These are phyloP conservation scores for Lepisosteus oculatus DNA, from an alignment of 2,113 vertebrate species.

Conservation along the genomic window DNA sequence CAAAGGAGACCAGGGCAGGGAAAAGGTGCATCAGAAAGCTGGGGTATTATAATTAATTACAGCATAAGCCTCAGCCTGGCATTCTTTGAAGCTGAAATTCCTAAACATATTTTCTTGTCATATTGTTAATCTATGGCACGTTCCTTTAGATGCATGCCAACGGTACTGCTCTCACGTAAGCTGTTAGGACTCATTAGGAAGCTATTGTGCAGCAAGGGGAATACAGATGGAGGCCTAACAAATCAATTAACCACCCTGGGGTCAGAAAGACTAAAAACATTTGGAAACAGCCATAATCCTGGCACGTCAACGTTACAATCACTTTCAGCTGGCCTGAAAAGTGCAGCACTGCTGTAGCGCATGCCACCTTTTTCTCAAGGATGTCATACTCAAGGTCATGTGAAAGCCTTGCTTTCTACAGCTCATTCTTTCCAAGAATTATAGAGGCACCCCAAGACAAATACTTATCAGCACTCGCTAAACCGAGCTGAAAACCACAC, in stretches of 20 bases:
- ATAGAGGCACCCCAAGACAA: no score
- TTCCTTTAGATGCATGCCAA: constrained; percentile 51
- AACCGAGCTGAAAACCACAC: background rate
- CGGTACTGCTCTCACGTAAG: constrained; percentile 81
- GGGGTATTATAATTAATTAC: constrained; percentile 68
- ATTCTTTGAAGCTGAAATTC: constrained; percentile 61
- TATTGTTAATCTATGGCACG: constrained; percentile 65
- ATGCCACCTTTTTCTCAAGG: background rate
- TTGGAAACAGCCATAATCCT: constrained; percentile 44
- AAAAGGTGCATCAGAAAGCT: constrained; percentile 60
- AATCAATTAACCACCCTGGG: constrained; percentile 69
- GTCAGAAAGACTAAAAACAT: constrained; percentile 64
- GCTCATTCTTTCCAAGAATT: no score
- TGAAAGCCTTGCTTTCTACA: background rate
- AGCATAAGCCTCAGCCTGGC: constrained; percentile 55
- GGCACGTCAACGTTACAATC: constrained; percentile 25
- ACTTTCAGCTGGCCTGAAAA: constrained; percentile 37
- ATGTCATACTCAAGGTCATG: background rate
- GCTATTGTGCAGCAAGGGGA: constrained; percentile 72
- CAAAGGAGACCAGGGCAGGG: constrained; percentile 55
- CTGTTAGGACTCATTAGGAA: constrained; percentile 79
- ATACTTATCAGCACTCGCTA: background rate
- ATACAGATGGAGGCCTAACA: constrained; percentile 72
- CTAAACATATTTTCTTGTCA: constrained; percentile 36
- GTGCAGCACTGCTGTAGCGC: constrained; percentile 24